Conservation (phyloP, 1,140 invertebrate species). For the Musca vetustissima region DNA sequence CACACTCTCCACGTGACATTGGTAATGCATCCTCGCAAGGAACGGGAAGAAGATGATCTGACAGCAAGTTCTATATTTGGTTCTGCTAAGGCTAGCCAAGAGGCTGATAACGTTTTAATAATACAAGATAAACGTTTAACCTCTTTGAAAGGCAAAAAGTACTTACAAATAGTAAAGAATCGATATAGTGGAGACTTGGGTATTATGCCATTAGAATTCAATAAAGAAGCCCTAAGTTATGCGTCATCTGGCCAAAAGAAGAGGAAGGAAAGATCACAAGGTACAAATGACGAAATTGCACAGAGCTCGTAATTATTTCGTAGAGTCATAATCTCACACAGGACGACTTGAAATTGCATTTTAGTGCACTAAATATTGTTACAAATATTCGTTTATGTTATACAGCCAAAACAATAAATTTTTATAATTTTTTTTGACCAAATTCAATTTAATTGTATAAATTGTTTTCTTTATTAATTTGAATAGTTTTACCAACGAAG, state of each 20-base stretch:
- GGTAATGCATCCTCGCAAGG: constrained; percentile 97
- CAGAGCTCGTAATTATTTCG: no score
- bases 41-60: constrained; percentile 79
- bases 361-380: no score
- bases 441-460: no score
- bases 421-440: no score
- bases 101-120: constrained; percentile 95
- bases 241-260: constrained; percentile 58
- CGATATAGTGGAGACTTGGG: constrained; percentile 90
- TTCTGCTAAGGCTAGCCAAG: constrained; percentile 93
- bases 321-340: no score
- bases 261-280: constrained; percentile 28
- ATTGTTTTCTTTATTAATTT: no score
- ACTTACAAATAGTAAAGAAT: constrained; percentile 88
- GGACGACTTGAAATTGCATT: no score
- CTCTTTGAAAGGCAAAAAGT: constrained; percentile 77
- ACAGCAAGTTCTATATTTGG: constrained; percentile 93
- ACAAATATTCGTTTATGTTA: no score
- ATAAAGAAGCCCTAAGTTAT: constrained; percentile 83
- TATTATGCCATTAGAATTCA: constrained; percentile 84
- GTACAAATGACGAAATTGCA: not conserved
- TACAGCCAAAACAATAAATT: no score
- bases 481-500: no score
- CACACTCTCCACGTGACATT: constrained; percentile 94
- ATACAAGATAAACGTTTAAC: constrained; percentile 86